Evolutionary conservation across 2,797 vertebrate genomes (phyloP), one percentile per base, ranked within the genome.

Genomic region (Anabas testudineus): DNA sequence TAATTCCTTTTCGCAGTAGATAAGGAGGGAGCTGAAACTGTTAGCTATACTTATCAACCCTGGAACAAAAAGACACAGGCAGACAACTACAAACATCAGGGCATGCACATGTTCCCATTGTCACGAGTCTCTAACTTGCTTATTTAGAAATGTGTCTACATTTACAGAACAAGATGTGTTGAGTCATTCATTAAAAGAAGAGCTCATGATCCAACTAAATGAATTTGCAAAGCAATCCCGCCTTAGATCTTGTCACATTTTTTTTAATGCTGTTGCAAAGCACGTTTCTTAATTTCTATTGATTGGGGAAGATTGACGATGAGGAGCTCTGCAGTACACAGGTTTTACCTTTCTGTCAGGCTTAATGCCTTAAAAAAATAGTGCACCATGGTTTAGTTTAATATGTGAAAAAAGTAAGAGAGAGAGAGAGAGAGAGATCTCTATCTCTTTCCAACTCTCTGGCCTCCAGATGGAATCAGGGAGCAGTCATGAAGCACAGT

Each of bases 391-490:
- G 34, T 36, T 58, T n/a, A 13, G 26, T 64, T 45, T 73, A 71
- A 80, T 66, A 58, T 54, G 56, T 74, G 65, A 76, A 60, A 67
- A 41, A 52, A 56, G 42, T 73, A 53, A 64, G 32, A 42, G 58
- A 53, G 60, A 53, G n/a, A 56, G 42, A 73, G 53, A 64, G 32
- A 42, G 58, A 53, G 60, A 53, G n/a, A 60, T 26, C 15, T 63
- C 26, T 76, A 77, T 87, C 70, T 83, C 60, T 67, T 84, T 79
- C 79, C 43, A 28, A 67, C 68, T 74, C 41, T 46, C 71, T 82
- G 86, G 89, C 83, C 83, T 88, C 85, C 83, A 85, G 78, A 83
- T 78, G 76, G 81, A 91, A 88, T 90, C 77, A 78, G 78, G 87
- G 80, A 74, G 68, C 67, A 59, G 76, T 70, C 57, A 58, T 65